Evolutionary conservation across 1,140 invertebrate genomes (phyloP).

Genomic region (Mactra quadrangularis): DNA sequence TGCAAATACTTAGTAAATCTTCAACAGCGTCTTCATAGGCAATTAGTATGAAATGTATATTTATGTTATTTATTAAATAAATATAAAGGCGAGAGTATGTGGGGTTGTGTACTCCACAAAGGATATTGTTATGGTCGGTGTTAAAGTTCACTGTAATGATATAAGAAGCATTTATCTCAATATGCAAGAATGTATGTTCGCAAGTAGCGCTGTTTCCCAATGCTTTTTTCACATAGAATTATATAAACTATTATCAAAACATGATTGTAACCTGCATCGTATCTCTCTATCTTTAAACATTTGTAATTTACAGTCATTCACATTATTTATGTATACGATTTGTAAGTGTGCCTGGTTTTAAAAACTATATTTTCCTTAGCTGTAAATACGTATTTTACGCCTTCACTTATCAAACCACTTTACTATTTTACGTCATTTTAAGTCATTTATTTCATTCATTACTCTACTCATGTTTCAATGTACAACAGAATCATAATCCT

Average conservation of each 20-base stretch:
- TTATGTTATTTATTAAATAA: too few relatives aligned
- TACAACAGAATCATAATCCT: not conserved
- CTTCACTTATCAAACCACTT: constrained; percentile 20
- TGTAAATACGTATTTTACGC: constrained; percentile 36
- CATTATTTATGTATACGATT: not conserved
- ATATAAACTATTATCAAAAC: not conserved
- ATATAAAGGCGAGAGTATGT: too few relatives aligned
- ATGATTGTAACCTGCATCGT: not conserved
- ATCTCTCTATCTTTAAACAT: constrained; percentile 2
- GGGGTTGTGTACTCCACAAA: too few relatives aligned
- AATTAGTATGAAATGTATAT: too few relatives aligned
- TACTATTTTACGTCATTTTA: not conserved
- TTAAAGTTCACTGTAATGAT: too few relatives aligned
- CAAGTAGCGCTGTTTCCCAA: not conserved
- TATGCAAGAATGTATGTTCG: not conserved
- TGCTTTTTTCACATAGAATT: not conserved
- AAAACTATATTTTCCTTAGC: constrained; percentile 38
- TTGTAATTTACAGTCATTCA: not conserved
- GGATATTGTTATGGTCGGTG: too few relatives aligned
- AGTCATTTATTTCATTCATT: not conserved
- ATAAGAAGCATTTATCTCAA: too few relatives aligned
- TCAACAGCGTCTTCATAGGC: too few relatives aligned
- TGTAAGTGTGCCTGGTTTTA: constrained; percentile 32
- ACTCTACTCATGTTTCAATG: not conserved
- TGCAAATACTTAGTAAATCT: too few relatives aligned